These are phyloP conservation scores for Protonibea diacanthus DNA, from an alignment of 2,797 vertebrate genomes.

Conservation along the genomic window DNA sequence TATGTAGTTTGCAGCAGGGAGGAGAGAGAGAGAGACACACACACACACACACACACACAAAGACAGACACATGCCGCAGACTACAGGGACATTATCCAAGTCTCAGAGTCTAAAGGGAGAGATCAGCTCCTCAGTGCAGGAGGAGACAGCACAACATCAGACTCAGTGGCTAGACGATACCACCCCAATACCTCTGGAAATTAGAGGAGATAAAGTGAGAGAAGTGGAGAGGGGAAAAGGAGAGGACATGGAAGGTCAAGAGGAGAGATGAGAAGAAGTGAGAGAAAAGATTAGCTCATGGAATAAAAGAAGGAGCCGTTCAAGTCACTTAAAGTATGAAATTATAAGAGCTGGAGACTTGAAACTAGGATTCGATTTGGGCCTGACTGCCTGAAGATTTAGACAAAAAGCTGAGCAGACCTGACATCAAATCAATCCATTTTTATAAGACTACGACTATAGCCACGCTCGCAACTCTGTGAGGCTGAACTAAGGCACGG, in stretches of 20 bases:
- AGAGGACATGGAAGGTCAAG: slow-evolving; percentile 47
- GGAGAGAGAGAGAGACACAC: slow-evolving; percentile 3
- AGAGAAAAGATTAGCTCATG: slow-evolving; percentile 5
- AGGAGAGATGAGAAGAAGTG: background rate
- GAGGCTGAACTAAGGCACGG: background rate
- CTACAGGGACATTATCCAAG: slow-evolving; percentile 61
- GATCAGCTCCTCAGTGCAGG: slow-evolving; percentile 60
- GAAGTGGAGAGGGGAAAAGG: slow-evolving; percentile 7
- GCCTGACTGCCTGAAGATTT: background rate
- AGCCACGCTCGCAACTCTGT: background rate
- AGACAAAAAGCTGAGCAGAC: slow-evolving; percentile 2
- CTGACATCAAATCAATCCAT: background rate
- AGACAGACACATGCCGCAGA: slow-evolving; percentile 38
- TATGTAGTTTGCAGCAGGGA: slow-evolving; percentile 46
- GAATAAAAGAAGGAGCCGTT: background rate
- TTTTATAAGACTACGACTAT: background rate
- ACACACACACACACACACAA: slow-evolving; percentile 1
- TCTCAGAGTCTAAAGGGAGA: slow-evolving; percentile 68
- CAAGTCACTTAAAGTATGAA: slow-evolving; percentile 5
- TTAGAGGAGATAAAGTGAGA: slow-evolving; percentile 62
- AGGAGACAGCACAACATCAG: slow-evolving; percentile 45
- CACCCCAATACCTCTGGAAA: slow-evolving; percentile 67
- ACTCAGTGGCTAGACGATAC: slow-evolving; percentile 61
- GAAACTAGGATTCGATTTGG: background rate
- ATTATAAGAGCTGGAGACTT: background rate